Base-by-base conservation (phyloP, 2,113 vertebrate genomes). In the Callopanchax toddi region DNA sequence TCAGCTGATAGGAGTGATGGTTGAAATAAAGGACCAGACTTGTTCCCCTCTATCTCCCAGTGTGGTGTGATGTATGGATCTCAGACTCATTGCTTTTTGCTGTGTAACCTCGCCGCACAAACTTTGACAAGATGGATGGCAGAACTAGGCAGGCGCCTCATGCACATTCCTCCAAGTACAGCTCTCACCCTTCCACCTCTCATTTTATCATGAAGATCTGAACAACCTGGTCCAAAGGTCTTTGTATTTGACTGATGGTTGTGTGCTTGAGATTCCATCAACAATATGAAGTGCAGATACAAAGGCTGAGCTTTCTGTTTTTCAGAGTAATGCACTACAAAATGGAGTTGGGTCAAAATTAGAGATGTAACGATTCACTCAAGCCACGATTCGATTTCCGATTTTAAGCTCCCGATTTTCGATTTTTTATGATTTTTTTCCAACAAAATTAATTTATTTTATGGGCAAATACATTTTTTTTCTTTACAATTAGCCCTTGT, bases 111-210 rank as follows among this genome's bases (percentile, higher is more conserved):
- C 2, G 18, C 32, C 16, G 55, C 16, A 12, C n/a, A 32, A 17
- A 40, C 61, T 52, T 42, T 67, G 60, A 73, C 71, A 67, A 77
- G 70, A 75, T 20, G 22, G 60, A 79, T 72, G 61, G 40, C 50
- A 16, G 58, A 51, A 50, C 12, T 18, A 50, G 13, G 39, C 32
- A 20, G 18, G 56, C 51, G 25, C 43, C 59, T 56, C 55, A 11
- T 36, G 43, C 46, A 43, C 55, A 72, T 68, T 54, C 18, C 42
- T 76, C 69, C 76, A 52, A 52, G 40, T 21, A 10, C 34, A 67
- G 26, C 57, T 48, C 56, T 65, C 60, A 36, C 50, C 51, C n/a
- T 25, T 55, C 11, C 34, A 34, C 48, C 29, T 17, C 29, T 57
- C 32, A 54, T 45, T 61, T 53, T 50, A 20, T 18, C 44, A 40